Evolutionary conservation across 2,797 vertebrate species (phyloP), one percentile per base, ranked within the genome.

Genomic region (Mus caroli): DNA sequence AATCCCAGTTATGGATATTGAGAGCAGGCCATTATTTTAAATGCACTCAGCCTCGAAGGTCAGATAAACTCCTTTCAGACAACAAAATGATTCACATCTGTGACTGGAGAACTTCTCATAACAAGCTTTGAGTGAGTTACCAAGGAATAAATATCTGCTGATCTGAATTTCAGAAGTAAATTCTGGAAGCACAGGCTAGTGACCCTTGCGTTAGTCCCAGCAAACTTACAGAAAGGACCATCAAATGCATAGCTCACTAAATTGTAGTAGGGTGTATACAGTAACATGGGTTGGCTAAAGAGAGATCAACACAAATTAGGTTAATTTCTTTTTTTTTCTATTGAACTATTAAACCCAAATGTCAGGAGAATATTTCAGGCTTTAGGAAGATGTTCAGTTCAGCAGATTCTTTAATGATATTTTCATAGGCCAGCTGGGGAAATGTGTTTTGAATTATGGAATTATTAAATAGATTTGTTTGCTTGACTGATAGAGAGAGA

Each of bases 401-500:
- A 76, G 80, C 67, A 90, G 84, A 19, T 31, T 79, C 56, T 94
- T 85, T 75, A 83, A 43, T 88, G 40, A 56, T 91, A 84, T 60
- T 54, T 91, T 95, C 77, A 43, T 54, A 89, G 64, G 76, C 31
- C 50, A 56, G 37, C 84, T 89, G 22, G 58, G 95, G 82, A 95
- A 96, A 92, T 82, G 79, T 94, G 71, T 71, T 54, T 87, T 79
- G 69, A 90, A 88, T 91, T 92, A 75, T 43, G 14, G 19, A 76
- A 86, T 56, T 92, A 87, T 91, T 86, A 54, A 91, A 71, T 62
- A 88, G 94, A 80, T 94, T 95, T 58, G 40, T 91, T 88, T 95
- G 75, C n/a, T 83, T 91, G 77, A 91, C 87, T 95, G 92, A 87
- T 40, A 50, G 83, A 89, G 34, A 93, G 88, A 96, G 62, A 94